Evolutionary conservation across 2,113 vertebrate species (phyloP).

Genomic region (Cettia cetti): DNA sequence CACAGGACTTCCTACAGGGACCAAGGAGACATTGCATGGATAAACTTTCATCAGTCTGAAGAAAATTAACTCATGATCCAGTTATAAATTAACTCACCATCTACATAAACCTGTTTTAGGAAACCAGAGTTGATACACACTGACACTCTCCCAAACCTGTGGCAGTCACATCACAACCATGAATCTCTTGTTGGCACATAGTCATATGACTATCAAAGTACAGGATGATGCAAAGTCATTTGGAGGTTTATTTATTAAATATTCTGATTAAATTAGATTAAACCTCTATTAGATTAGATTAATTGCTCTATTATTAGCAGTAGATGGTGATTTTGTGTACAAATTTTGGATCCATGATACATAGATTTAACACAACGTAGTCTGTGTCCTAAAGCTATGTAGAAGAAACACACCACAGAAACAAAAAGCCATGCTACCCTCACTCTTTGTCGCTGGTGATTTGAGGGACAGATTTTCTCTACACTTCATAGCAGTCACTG

Average conservation of each 20-base stretch:
- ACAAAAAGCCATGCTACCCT: not conserved
- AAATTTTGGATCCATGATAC: not conserved
- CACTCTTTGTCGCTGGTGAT: not conserved
- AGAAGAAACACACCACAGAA: not conserved
- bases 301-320: not conserved
- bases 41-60: not conserved
- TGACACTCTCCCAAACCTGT: not conserved
- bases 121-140: not conserved
- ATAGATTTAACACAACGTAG: accelerated
- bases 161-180: not conserved
- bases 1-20: not conserved
- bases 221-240: not conserved
- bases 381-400: not conserved
- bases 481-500: not conserved
- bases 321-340: not conserved
- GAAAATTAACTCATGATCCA: not conserved
- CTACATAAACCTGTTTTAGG: not conserved
- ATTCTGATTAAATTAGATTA: not conserved
- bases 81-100: not conserved
- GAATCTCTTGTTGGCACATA: not conserved
- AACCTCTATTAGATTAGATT: not conserved
- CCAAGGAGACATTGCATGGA: not conserved
- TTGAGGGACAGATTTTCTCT: not conserved
- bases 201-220: not conserved
- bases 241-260: not conserved